These are phyloP conservation scores for Ethmia dodecea DNA, from an alignment of 2,888 invertebrate genomes.

Conservation along the genomic window DNA sequence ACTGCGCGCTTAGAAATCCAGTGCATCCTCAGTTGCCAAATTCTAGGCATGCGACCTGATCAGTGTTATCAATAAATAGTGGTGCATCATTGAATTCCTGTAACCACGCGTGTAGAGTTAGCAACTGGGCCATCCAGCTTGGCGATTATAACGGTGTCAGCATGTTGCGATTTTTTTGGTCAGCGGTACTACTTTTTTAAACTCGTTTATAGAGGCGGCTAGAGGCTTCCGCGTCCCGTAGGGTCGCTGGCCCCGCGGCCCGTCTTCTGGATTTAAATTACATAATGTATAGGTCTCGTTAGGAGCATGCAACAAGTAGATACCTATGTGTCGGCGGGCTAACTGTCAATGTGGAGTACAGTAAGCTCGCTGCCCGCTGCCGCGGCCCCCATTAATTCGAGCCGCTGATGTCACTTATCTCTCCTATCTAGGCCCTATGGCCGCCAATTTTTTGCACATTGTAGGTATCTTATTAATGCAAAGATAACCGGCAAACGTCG, in stretches of 20 bases:
- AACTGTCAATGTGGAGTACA: slow-evolving; percentile 78
- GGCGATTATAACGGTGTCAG: slow-evolving; percentile 79
- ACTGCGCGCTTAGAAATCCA: slow-evolving; percentile 75
- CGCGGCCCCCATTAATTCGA: slow-evolving; percentile 66
- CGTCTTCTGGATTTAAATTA: slow-evolving; percentile 75
- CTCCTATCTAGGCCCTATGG: slow-evolving; percentile 76
- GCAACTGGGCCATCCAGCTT: slow-evolving; percentile 77
- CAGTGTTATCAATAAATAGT: slow-evolving; percentile 64
- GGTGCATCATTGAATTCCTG: slow-evolving; percentile 65
- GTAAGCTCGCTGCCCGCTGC: slow-evolving; percentile 75
- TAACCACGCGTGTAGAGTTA: slow-evolving; percentile 62
- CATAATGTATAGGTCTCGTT: slow-evolving; percentile 75
- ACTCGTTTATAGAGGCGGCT: slow-evolving; percentile 77
- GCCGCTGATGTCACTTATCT: slow-evolving; percentile 77
- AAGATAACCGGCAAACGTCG: slow-evolving; percentile 63
- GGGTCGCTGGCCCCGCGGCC: slow-evolving; percentile 73
- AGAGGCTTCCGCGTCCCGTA: slow-evolving; percentile 77
- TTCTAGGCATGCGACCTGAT: slow-evolving; percentile 61
- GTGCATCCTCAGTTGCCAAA: slow-evolving; percentile 56
- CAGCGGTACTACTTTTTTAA: slow-evolving; percentile 78
- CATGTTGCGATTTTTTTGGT: slow-evolving; percentile 79
- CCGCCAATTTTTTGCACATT: slow-evolving; percentile 73
- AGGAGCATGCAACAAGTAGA: slow-evolving; percentile 77
- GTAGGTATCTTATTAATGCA: slow-evolving; percentile 57
- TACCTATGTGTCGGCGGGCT: slow-evolving; percentile 75